These are phyloP conservation scores for Drosophila sordidapex DNA, from an alignment of 2,888 invertebrate genomes.

Conservation along the genomic window DNA sequence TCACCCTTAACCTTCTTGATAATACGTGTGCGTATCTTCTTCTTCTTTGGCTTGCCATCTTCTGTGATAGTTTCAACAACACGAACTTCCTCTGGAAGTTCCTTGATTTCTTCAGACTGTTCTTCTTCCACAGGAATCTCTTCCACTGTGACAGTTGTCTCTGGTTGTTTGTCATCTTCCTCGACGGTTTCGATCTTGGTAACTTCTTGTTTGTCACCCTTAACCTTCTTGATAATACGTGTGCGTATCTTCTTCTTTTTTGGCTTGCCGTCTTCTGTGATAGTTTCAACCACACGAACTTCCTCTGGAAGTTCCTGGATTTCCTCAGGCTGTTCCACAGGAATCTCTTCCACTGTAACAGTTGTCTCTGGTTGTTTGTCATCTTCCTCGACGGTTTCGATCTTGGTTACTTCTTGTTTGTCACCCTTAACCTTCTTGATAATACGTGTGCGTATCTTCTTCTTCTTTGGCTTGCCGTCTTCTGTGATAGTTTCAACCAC, in stretches of 20 bases:
- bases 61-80: background rate
- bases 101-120: background rate
- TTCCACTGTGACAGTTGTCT: conserved; percentile 1
- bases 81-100: conserved; percentile 1
- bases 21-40: background rate
- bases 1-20: conserved; percentile 4
- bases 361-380: background rate
- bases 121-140: background rate
- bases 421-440: conserved; percentile 7
- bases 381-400: conserved; percentile 1
- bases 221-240: background rate
- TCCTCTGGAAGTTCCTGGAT: background rate
- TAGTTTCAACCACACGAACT: background rate
- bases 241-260: conserved; percentile 1
- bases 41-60: conserved; percentile 2
- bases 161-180: background rate
- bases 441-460: background rate
- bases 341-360: background rate
- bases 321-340: background rate
- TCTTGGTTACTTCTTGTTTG: background rate
- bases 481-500: conserved; percentile 25
- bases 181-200: conserved; percentile 9
- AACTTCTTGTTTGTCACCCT: conserved; percentile 1
- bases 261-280: background rate
- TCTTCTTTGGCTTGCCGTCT: conserved; percentile 7